Conservation (phyloP, 2,113 vertebrate genomes). For the Plectropomus leopardus region DNA sequence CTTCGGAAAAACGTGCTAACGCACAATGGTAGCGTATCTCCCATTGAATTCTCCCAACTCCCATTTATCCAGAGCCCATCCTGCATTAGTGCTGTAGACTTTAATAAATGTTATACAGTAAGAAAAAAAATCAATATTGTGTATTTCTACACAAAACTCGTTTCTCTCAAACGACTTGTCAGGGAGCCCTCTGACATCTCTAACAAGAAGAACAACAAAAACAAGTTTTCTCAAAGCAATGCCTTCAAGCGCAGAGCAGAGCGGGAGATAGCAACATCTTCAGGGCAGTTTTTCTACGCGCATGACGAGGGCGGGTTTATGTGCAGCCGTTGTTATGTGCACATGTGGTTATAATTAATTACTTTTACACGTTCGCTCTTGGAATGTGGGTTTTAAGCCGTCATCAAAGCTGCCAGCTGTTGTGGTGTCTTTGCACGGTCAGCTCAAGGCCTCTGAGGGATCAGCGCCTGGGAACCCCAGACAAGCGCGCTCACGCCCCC, state of each 20-base stretch:
- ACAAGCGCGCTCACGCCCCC: conserved; percentile 1
- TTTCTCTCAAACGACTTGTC: conserved; percentile 52
- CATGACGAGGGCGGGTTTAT: conserved; percentile 33
- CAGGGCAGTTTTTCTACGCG: conserved; percentile 18
- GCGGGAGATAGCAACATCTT: conserved; percentile 14
- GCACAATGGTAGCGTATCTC: background rate
- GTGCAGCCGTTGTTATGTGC: conserved; percentile 29
- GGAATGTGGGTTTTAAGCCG: conserved; percentile 52
- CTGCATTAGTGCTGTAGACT: conserved; percentile 39
- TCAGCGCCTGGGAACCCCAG: conserved; percentile 4
- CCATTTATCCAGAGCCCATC: conserved; percentile 10
- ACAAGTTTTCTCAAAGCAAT: conserved; percentile 33
- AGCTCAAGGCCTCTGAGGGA: conserved; percentile 32
- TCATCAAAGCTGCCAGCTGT: conserved; percentile 56
- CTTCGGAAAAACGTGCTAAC: conserved; percentile 50
- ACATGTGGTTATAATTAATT: conserved; percentile 59
- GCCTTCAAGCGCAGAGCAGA: background rate
- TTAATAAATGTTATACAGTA: conserved; percentile 49
- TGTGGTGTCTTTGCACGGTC: conserved; percentile 42
- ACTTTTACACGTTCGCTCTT: conserved; percentile 47
- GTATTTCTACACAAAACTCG: conserved; percentile 50
- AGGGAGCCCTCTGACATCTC: conserved; percentile 40
- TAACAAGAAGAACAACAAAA: conserved; percentile 48
- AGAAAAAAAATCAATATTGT: conserved; percentile 65
- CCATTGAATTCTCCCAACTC: conserved; percentile 13